Base-by-base conservation (phyloP, 2,113 vertebrate genomes). In the Plestiodon gilberti region DNA sequence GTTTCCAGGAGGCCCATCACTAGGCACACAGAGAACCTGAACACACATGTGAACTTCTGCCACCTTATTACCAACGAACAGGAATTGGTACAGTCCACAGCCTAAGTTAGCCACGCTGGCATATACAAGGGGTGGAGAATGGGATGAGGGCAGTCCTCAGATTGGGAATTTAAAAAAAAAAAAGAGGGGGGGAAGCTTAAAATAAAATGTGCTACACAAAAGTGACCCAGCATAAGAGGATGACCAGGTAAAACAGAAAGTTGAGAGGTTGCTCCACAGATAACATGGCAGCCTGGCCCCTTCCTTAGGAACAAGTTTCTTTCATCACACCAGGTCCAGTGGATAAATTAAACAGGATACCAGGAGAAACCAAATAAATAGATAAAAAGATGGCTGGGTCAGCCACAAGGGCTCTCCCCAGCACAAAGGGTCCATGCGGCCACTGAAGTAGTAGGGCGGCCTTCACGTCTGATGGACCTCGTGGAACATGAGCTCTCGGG, bases 401-500 rank as follows among this genome's bases (percentile, higher is more conserved):
- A 2, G 71, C 59, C 75, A 57, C 10, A 10, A 38, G 1, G 1
- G 48, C 77, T 22, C 30, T 52, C 48, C 89, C 70, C 67, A 77
- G 59, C 43, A 64, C 86, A 90, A 88, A 80, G 73, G 84, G 92
- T 89, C 91, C 52, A 86, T 59, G 35, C 4, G 0, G 1, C 70
- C 59, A 64, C 78, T 38, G 48, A 28, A 81, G 61, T 40, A 55
- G 40, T 23, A 30, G 59, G 59, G 13, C 48, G 1, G 6, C 92
- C 96, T 74, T 99, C 98, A 99, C 93, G 98, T 98, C 83, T 98
- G 98, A 89, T 98, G 98, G 1, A 98, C 96, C 93, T 98, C 98
- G 62, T 99, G 98, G 92, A 98, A 98, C 98, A 99, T 98, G 80
- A 98, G 96, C 95, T 99, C 98, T 76, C 97, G 97, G 0, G 98